phyloP scores from a whole-genome alignment of 1,140 invertebrate genomes.

The Camponotus floridanus region DNA sequence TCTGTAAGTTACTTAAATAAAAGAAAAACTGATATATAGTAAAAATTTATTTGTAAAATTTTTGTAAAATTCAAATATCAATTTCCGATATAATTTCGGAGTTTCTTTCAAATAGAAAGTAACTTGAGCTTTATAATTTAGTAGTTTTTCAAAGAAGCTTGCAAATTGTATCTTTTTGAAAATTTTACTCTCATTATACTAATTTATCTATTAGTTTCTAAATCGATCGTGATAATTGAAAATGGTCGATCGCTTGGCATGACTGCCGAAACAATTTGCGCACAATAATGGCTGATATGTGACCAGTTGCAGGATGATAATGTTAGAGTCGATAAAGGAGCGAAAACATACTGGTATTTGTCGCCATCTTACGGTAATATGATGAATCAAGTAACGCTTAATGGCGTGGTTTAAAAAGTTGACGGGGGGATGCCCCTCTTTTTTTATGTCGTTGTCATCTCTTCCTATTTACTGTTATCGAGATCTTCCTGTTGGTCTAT shows the following conservation, averaged over 20 bases:
- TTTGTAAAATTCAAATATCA: background rate
- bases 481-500: slow-evolving; percentile 32
- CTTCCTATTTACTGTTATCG: slow-evolving; percentile 44
- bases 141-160: background rate
- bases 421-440: background rate
- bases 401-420: slow-evolving; percentile 44
- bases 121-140: background rate
- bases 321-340: slow-evolving; percentile 76
- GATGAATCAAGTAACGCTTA: slow-evolving; percentile 5
- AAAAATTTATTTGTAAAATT: background rate
- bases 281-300: slow-evolving; percentile 7
- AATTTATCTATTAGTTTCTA: background rate
- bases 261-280: slow-evolving; percentile 51
- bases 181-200: slow-evolving; percentile 44
- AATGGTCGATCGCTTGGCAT: slow-evolving; percentile 45
- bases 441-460: slow-evolving; percentile 22
- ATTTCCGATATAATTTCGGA: background rate
- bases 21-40: background rate
- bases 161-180: background rate
- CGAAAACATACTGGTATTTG: slow-evolving; percentile 48
- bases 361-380: slow-evolving; percentile 76
- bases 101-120: background rate
- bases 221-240: slow-evolving; percentile 51
- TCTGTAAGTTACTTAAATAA: slow-evolving; percentile 6
- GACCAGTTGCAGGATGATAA: slow-evolving; percentile 59